Evolutionary conservation across 2,113 vertebrate genomes (phyloP), one percentile per base, ranked within the genome.

Genomic region (Progne subis): DNA sequence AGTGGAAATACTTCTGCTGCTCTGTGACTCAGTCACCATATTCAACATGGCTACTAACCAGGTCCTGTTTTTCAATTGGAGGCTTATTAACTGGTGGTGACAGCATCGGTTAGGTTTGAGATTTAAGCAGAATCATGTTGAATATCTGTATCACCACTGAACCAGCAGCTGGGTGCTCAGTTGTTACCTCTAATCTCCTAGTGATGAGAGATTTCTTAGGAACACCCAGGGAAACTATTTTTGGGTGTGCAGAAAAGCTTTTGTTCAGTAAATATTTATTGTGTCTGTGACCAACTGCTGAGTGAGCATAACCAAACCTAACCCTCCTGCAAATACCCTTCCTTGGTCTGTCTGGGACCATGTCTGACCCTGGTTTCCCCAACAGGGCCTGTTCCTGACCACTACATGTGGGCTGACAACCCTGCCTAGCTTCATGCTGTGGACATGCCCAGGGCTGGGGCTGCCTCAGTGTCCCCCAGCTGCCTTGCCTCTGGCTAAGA

Each of bases 391-490:
- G 13, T 20, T 82, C 8, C 34, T 92, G 34, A 39, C 10, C 23
- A 14, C 21, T 68, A 4, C 4, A 6, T 3, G 3, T n/a, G 28
- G 10, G 12, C 8, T 86, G 57, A 55, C 26, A 52, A 18, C 18
- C 26, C 44, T 50, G 39, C 6, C 52, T 21, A 5, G 16, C 11
- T 80, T 59, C 39, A 41, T 41, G 24, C 70, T 14, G 6, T 41
- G 39, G n/a, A 17, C 26, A 9, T 2, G 7, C 12, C 25, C 8
- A 26, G 70, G 47, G 18, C 24, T 41, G 24, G 24, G 52, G 8
- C 7, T 59, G 31, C 52, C 26, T 6, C 2, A 1, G 16, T 67
- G 24, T 0, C 3, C 21, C 4, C 8, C 6, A 5, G 19, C 18
- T 49, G 9, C 32, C 29, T n/a, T 71, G 21, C 6, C 56, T 21